Conservation (phyloP, 2,797 vertebrate genomes). For the Acanthornis magna region DNA sequence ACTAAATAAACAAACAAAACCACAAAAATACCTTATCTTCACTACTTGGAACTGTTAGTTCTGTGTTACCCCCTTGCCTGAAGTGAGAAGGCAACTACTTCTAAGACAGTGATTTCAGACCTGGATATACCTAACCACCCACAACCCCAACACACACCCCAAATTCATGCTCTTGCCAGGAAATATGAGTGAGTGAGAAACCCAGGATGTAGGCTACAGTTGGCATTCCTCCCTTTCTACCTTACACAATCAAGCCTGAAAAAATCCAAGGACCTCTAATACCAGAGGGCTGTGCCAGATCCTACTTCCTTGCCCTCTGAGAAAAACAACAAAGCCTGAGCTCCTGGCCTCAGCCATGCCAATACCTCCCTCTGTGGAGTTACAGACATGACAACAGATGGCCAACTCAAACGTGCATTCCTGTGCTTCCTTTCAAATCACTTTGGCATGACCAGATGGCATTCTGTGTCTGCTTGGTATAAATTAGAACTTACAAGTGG, state of each 20-base stretch:
- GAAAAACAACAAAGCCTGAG: background rate
- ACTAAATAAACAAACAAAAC: background rate
- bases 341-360: background rate
- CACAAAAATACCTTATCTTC: background rate
- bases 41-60: background rate
- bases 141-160: accelerated
- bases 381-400: slow-evolving; percentile 26
- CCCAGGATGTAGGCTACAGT: background rate
- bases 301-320: background rate
- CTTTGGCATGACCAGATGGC: slow-evolving; percentile 22
- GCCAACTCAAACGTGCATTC: background rate
- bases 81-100: background rate
- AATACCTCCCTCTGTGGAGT: background rate
- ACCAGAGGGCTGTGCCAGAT: background rate
- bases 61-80: background rate
- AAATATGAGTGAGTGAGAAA: background rate
- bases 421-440: slow-evolving; percentile 36
- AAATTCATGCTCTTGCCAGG: background rate
- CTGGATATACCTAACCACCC: background rate
- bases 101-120: background rate
- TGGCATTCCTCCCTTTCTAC: background rate
- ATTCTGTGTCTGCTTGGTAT: slow-evolving; percentile 19
- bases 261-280: background rate
- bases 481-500: slow-evolving; percentile 12
- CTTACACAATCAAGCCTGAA: background rate